Evolutionary conservation across 1,140 invertebrate genomes (phyloP), one percentile per base, ranked within the genome.

Genomic region (Aphaenogaster floridana): DNA sequence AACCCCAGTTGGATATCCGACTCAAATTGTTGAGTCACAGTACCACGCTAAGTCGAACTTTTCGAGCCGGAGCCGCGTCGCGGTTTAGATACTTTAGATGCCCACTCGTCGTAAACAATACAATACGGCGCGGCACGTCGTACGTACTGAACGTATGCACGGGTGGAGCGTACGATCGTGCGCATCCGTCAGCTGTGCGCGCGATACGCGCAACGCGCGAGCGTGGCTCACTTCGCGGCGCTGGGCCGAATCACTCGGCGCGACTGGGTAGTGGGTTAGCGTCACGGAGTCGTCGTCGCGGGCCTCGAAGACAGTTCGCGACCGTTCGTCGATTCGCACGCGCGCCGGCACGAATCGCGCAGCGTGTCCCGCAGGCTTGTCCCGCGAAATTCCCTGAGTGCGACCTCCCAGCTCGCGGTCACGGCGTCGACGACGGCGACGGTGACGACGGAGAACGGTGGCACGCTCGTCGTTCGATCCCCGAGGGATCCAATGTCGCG

Each of bases 121-220:
- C 71, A 74, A 54, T 34, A 6, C 39, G 36, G 17, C 66, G 28
- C 68, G 68, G 42, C 66, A 34, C 28, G 28, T 34, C 28, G 3
- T 6, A 61, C 11, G 63, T n/a, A 63, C 57, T 36, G 34, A 64
- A 39, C 2, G 17, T 66, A 48, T 15, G 42, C n/a, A 8, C 66
- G 8, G 5, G 13, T 7, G 3, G 42, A 45, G 7, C 42, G 42
- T 45, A n/a, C 42, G 9, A 17, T 13, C 17, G 39, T n/a, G 72
- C 87, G 89, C 45, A 21, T 48, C 39, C 21, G 54, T 90, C 89
- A 92, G 90, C 90, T 92, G 88, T 87, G 86, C 68, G 71, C 64
- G 6, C 52, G 71, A 54, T 15, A 15, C 57, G 39, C 61, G 7
- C 21, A 48, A 2, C 54, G 0, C n/a, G 63, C 50, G 63, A 17